Conservation (phyloP, 2,888 invertebrate genomes). For the Ormyrus nitidulus region DNA sequence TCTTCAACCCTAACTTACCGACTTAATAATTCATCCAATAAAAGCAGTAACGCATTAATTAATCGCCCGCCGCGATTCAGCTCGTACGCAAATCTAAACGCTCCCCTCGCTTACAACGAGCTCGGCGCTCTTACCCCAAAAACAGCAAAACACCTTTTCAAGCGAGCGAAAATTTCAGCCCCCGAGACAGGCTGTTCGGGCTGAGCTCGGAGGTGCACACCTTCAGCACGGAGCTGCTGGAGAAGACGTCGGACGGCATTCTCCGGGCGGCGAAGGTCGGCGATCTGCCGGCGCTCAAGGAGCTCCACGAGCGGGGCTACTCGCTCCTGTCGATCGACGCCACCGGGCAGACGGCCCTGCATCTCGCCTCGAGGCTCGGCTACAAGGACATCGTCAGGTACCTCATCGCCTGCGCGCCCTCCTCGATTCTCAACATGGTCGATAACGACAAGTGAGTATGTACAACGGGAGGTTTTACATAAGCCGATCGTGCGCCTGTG, state of each 20-base stretch:
- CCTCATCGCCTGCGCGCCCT: slow-evolving; percentile 89
- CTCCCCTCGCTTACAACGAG: too few relatives aligned
- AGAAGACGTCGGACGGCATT: slow-evolving; percentile 88
- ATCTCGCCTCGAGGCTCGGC: slow-evolving; percentile 91
- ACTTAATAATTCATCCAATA: too few relatives aligned
- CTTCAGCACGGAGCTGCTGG: slow-evolving; percentile 82
- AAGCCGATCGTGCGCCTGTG: too few relatives aligned
- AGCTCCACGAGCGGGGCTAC: slow-evolving; percentile 89
- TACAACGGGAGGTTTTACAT: too few relatives aligned
- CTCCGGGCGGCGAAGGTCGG: slow-evolving; percentile 90
- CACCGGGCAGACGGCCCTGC: slow-evolving; percentile 92
- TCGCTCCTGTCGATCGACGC: slow-evolving; percentile 89
- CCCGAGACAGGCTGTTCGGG: slow-evolving; percentile 71
- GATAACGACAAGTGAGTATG: slow-evolving; percentile 87
- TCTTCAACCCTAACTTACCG: too few relatives aligned
- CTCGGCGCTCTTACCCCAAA: too few relatives aligned
- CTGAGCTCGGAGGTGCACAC: slow-evolving; percentile 71
- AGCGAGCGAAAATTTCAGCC: slow-evolving; percentile 60
- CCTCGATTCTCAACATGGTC: slow-evolving; percentile 89
- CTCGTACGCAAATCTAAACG: too few relatives aligned
- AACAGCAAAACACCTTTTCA: background rate
- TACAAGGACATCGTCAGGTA: slow-evolving; percentile 94
- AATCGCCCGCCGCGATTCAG: too few relatives aligned
- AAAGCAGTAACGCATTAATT: too few relatives aligned
- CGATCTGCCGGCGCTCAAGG: slow-evolving; percentile 87